Conservation (phyloP, 2,113 vertebrate genomes). For the Petaurus breviceps region DNA sequence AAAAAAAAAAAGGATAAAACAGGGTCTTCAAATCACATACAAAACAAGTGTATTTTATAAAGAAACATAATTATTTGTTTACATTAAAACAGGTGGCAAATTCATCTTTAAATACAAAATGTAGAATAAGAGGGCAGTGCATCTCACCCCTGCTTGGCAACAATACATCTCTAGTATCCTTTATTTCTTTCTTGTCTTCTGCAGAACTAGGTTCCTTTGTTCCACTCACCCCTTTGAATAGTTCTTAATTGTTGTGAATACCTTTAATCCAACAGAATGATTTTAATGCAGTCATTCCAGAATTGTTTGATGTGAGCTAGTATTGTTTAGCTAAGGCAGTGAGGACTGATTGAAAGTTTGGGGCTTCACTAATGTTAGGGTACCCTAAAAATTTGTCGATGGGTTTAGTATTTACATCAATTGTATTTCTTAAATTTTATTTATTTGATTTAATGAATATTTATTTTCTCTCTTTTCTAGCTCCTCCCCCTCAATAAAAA, state of each 20-base stretch:
- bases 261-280: background rate
- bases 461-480: background rate
- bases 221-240: background rate
- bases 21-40: background rate
- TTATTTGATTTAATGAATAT: background rate
- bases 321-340: background rate
- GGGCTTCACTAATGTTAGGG: background rate
- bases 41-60: background rate
- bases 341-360: background rate
- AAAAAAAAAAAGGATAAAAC: background rate
- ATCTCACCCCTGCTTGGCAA: too few relatives aligned
- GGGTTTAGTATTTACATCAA: background rate
- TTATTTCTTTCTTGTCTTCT: background rate
- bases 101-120: background rate
- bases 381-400: background rate
- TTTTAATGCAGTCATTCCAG: background rate
- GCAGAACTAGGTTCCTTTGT: background rate
- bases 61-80: background rate
- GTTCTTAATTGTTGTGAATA: background rate
- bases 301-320: background rate
- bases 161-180: too few relatives aligned
- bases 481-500: background rate
- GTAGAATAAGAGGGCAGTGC: background rate
- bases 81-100: background rate
- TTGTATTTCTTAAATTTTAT: background rate